phyloP scores from a whole-genome alignment of 2,113 vertebrate genomes.

The Hemibagrus wyckioides region DNA sequence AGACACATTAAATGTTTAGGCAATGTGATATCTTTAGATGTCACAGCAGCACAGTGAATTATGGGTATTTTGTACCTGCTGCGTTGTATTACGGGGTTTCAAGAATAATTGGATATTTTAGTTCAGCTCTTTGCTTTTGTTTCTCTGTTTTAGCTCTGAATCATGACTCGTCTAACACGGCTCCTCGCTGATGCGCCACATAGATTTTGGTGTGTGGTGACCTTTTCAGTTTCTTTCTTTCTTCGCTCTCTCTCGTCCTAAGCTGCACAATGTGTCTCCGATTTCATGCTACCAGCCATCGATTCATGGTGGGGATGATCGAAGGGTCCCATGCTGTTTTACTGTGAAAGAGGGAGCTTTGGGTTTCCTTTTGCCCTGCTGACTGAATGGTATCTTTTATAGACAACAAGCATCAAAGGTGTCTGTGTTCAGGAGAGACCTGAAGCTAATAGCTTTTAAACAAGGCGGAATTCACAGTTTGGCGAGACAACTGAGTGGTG shows the following conservation, averaged over 20 bases:
- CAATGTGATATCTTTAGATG: not conserved
- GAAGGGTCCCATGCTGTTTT: conserved; percentile 63
- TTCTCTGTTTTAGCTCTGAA: not conserved
- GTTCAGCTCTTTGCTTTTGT: not conserved
- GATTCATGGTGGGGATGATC: conserved; percentile 64
- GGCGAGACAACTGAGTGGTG: conserved; percentile 37
- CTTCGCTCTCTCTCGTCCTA: conserved; percentile 28
- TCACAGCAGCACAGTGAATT: not conserved
- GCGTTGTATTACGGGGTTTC: not conserved
- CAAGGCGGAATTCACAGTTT: conserved; percentile 53
- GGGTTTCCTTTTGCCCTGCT: conserved; percentile 55
- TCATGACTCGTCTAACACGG: not conserved
- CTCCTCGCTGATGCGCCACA: not conserved
- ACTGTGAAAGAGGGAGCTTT: conserved; percentile 57
- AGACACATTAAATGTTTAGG: not conserved
- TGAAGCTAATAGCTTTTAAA: conserved; percentile 54
- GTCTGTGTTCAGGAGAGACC: conserved; percentile 59
- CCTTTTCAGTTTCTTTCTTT: conserved; percentile 33
- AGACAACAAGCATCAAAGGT: conserved; percentile 45
- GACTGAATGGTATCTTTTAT: conserved; percentile 69
- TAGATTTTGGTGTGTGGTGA: not conserved
- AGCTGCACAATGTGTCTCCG: conserved; percentile 61
- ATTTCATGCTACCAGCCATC: conserved; percentile 61
- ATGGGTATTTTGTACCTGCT: not conserved
- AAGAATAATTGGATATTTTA: conserved; percentile 1